Evolutionary conservation across 2,797 vertebrate species (phyloP).

Genomic region (Sebastes trivittatus): DNA sequence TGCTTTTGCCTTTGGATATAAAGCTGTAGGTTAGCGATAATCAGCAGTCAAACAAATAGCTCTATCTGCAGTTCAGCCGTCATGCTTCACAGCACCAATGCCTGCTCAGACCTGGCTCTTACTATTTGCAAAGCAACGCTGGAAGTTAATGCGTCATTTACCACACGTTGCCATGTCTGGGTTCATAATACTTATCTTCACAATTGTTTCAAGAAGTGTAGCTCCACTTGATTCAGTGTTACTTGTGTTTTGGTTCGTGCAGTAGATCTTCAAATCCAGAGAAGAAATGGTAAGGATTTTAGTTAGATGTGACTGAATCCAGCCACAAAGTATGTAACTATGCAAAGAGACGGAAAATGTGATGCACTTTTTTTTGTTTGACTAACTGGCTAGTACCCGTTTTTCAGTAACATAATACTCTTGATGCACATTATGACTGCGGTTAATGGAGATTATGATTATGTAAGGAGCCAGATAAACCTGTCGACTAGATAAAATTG

Average conservation of each 20-base stretch:
- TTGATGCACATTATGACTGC: background rate
- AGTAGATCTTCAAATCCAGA: background rate
- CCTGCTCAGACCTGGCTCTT: conserved; percentile 21
- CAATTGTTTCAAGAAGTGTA: background rate
- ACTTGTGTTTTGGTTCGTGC: background rate
- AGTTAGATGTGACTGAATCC: background rate
- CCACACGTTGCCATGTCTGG: background rate
- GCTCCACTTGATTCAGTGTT: background rate
- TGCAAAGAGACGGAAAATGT: background rate
- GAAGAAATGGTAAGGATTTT: background rate
- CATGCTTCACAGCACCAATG: conserved; percentile 7
- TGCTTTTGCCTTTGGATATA: conserved; percentile 2
- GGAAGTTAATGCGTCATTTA: conserved; percentile 9
- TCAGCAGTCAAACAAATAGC: conserved; percentile 49
- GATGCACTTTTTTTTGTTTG: background rate
- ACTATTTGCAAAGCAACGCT: conserved; percentile 8
- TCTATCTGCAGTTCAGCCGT: conserved; percentile 23
- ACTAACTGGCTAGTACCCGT: background rate
- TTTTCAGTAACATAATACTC: background rate
- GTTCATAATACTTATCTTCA: background rate
- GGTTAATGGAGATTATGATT: background rate
- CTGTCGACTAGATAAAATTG: background rate
- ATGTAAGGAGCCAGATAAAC: background rate
- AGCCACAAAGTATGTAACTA: background rate
- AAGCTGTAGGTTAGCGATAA: conserved; percentile 27